Base-by-base conservation (phyloP, 2,797 vertebrate genomes). In the Characodon lateralis region DNA sequence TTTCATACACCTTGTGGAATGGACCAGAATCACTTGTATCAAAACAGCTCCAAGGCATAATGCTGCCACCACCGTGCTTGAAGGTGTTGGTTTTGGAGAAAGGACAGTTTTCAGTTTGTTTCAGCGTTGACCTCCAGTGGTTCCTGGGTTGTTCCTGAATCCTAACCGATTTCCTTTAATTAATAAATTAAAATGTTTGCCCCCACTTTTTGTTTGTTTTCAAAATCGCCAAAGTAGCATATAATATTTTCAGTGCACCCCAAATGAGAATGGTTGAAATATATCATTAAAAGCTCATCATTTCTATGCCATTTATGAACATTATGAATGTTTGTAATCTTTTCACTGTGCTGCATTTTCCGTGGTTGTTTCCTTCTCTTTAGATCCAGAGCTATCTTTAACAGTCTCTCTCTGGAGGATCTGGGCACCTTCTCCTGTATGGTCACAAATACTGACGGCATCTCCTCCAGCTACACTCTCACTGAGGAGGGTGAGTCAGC, bases 351-450 rank as follows among this genome's bases (percentile, higher is more conserved):
- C 13, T 46, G n/a, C 39, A 72, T 26, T 58, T 18, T 5, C 43
- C 73, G 12, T 70, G 31, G 1, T 73, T 24, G 5, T 79, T 78
- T 74, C 71, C 71, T 81, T 66, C 56, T 82, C 61, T 77, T 24
- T 89, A 99, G 98, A 93, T 96, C 98, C 78, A 98, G 97, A 95
- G 92, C 96, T 68, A 93, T 95, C 90, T 99, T 99, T 90, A 98
- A 98, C 91, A 93, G 95, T 84, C 97, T 96, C 0, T 97, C 97
- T 74, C 90, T 95, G 87, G 97, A 99, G 43, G 98, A 99, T 91
- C 88, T 99, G 93, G 98, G 97, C 87, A 94, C 94, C 91, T 99
- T 98, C 89, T 99, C 97, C 63, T 99, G 98, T 68, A 78, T 95
- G 78, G 96, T 98, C 84, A 98, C 98, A 53, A 96, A 98, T 87